Conservation (phyloP, 2,113 vertebrate genomes). For the Brachyhypopomus gauderio region DNA sequence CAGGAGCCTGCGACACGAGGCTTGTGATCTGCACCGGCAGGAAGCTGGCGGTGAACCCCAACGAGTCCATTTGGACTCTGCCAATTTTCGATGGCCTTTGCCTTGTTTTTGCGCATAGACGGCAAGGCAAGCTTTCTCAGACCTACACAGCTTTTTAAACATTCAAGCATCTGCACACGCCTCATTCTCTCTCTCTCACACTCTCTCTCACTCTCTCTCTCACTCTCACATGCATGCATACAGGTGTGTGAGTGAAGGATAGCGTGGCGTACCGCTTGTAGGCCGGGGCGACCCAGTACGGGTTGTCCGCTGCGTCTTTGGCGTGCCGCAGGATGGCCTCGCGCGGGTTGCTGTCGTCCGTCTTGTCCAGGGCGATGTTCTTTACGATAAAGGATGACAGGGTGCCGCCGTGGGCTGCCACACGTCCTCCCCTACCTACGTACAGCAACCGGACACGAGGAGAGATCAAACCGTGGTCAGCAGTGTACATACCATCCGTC, state of each 20-base stretch:
- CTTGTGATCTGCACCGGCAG: too few species aligned
- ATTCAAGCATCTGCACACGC: constrained; percentile 28
- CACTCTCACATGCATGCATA: background rate
- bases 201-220: background rate
- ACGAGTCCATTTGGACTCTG: background rate
- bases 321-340: constrained; percentile 95
- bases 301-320: constrained; percentile 89
- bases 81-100: background rate
- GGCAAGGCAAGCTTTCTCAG: constrained; percentile 7
- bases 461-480: too few species aligned
- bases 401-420: constrained; percentile 93
- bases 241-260: too few species aligned
- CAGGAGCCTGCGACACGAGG: too few species aligned
- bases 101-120: background rate
- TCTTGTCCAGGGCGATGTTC: constrained; percentile 96
- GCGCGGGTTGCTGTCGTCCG: constrained; percentile 94
- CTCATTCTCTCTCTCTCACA: background rate
- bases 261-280: constrained; percentile 82
- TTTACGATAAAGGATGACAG: constrained; percentile 98
- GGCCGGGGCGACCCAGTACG: constrained; percentile 93
- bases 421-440: constrained; percentile 91
- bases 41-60: background rate
- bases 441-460: constrained; percentile 3
- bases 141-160: constrained; percentile 39
- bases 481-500: background rate